Base-by-base conservation (phyloP, 2,888 invertebrate species). In the Epicampocera succincta region DNA sequence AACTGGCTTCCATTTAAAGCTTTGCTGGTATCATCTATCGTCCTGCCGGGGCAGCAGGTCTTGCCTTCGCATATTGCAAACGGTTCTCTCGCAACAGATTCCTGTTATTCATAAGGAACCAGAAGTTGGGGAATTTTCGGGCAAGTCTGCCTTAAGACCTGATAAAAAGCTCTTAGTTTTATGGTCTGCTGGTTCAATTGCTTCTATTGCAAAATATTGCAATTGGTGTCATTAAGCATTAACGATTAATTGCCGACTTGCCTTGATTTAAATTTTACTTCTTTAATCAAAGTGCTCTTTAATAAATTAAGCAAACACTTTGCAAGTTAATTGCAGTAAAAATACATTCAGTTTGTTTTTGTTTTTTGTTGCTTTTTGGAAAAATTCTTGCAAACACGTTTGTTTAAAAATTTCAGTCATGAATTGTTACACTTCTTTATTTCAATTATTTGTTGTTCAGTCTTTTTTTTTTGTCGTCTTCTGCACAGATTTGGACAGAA, bases 401-500 rank as follows among this genome's bases (percentile, higher is more conserved):
- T 69, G 25, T 19, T 61, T 68, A 33, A 73, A 54, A 68, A 61
- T 71, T 69, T 38, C 17, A 72, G 46, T 80, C 60, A 66, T 80
- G 61, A 72, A 72, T 61, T 63, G 71, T 76, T 72, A 72, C 72
- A 78, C 72, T 78, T 78, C 65, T 78, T 68, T 42, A 19, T 38
- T 33, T 44, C 65, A 63, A 48, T 74, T 72, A 68, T 50, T 40
- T 66, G n/a, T 15, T 80, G 65, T 73, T 42, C 0, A 15, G 29
- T 15, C 44, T 44, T 17, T 29, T 3, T 29, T 29, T 29, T 29
- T 6, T 4, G 3, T 29, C n/a, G n/a, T n/a, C n/a, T n/a, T 25
- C 25, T 25, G 2, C 25, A 25, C 33, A 33, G 12, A 21, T 2
- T 21, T 12, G 38, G 9, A 38, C 46, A 44, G 38, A 54, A 42